A percentile compares a stretch with the other conserved stretches of the same genome.
Evolutionary conservation across 92 coral and sea anemone species (phyloP).

Genomic region (Pocillopora grandis): DNA sequence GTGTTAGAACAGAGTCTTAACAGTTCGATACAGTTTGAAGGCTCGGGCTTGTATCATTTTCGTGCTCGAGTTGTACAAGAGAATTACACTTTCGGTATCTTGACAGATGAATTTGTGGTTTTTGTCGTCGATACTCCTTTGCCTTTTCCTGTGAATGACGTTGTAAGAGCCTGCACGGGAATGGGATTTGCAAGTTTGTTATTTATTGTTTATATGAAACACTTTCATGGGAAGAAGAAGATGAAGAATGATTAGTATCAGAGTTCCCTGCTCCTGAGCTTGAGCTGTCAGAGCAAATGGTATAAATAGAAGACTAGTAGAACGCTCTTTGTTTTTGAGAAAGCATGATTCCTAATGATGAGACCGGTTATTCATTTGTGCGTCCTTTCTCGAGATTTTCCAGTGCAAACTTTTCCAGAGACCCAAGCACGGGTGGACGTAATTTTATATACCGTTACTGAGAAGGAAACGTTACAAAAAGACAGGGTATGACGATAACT

Average conservation of each 20-base stretch:
- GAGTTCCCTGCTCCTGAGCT: not conserved
- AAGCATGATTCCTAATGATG: no score
- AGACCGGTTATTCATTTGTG: no score
- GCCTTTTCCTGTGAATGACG: conserved; percentile 87
- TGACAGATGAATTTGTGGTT: conserved; percentile 86
- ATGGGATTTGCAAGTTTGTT: conserved; percentile 78
- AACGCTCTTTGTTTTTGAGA: no score
- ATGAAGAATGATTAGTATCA: conserved; percentile 64
- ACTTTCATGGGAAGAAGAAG: conserved; percentile 78
- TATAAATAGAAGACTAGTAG: no score
- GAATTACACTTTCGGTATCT: conserved; percentile 85
- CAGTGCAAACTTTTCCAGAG: no score
- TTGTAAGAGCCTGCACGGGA: conserved; percentile 90
- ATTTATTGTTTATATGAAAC: conserved; percentile 69
- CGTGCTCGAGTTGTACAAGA: conserved; percentile 86
- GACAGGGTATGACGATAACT: no score
- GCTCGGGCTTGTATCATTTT: conserved; percentile 93
- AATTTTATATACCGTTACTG: no score
- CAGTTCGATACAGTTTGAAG: conserved; percentile 86
- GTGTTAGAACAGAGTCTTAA: conserved; percentile 72
- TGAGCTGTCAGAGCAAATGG: no score
- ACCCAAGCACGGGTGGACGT: no score
- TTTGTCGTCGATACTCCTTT: conserved; percentile 87
- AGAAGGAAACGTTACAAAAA: no score
- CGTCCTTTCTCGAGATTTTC: no score